phyloP scores from a whole-genome alignment of 1,140 invertebrate species.

The Micrasema longulum region DNA sequence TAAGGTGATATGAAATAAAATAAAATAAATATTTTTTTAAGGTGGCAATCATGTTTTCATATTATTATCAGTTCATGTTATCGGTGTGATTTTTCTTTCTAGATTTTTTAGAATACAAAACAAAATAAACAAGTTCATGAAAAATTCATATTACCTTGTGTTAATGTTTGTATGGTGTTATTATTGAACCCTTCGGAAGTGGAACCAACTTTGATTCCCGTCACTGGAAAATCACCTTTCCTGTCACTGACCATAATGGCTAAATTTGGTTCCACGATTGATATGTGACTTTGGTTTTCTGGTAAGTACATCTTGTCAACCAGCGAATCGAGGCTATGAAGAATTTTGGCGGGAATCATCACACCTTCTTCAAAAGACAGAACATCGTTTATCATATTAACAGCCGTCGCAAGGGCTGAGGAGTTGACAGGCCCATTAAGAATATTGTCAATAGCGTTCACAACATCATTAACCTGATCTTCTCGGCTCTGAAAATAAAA shows the following conservation, averaged over 20 bases:
- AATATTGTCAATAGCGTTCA: conserved; percentile 30
- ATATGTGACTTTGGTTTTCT: conserved; percentile 50
- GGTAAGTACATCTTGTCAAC: conserved; percentile 58
- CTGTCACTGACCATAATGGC: conserved; percentile 62
- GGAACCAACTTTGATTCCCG: conserved; percentile 59
- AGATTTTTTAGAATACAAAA: too few relatives aligned
- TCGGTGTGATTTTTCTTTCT: too few relatives aligned
- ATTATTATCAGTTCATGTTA: too few relatives aligned
- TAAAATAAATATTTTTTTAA: too few relatives aligned
- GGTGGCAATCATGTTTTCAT: too few relatives aligned
- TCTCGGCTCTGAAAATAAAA: conserved; percentile 39
- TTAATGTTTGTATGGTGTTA: conserved; percentile 59
- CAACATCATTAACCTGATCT: conserved; percentile 36
- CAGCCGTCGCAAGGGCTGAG: not conserved
- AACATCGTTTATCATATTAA: conserved; percentile 59
- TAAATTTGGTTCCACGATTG: conserved; percentile 58
- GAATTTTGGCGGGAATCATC: conserved; percentile 59
- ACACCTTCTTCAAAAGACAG: conserved; percentile 57
- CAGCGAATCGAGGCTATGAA: conserved; percentile 60
- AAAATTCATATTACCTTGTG: conserved; percentile 51
- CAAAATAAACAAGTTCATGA: too few relatives aligned
- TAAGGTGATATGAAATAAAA: too few relatives aligned
- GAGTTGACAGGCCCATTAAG: conserved; percentile 37
- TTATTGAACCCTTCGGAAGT: conserved; percentile 57
- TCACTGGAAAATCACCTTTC: conserved; percentile 55